phyloP scores from a whole-genome alignment of 2,888 invertebrate genomes.

The Melinopterus prodromus region DNA sequence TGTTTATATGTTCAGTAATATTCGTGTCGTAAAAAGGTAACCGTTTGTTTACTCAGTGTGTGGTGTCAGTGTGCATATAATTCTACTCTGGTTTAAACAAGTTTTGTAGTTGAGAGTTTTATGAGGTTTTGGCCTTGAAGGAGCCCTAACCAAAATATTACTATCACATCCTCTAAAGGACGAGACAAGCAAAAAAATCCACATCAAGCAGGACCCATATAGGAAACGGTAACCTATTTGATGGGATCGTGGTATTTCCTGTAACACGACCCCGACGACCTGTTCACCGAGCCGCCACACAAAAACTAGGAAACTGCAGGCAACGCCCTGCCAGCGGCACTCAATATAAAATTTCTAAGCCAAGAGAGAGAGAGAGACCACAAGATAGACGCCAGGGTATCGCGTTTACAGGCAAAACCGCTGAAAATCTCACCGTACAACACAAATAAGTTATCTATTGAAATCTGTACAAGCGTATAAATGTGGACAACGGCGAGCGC shows the following conservation, averaged over 20 bases:
- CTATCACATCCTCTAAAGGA: background rate
- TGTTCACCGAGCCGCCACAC: background rate
- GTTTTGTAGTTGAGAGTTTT: too few species aligned
- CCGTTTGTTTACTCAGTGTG: too few species aligned
- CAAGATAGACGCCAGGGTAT: background rate
- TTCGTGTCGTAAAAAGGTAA: too few species aligned
- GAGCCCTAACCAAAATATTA: background rate
- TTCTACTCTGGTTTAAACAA: too few species aligned
- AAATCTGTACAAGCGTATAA: background rate
- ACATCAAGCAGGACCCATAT: background rate
- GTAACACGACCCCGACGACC: background rate
- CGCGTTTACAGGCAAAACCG: background rate
- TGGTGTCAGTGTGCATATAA: too few species aligned
- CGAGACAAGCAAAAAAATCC: background rate
- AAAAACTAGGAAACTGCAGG: background rate
- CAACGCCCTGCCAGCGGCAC: background rate
- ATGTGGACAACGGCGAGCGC: constrained; percentile 5
- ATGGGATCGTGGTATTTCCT: background rate
- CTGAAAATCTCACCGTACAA: background rate
- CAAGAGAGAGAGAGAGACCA: background rate
- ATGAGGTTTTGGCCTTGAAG: too few species aligned
- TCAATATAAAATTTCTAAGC: background rate
- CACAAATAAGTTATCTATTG: background rate
- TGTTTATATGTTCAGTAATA: too few species aligned
- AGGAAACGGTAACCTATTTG: background rate